These are phyloP conservation scores for Drosophila mimica DNA, from an alignment of 2,888 invertebrate species.

Conservation along the genomic window DNA sequence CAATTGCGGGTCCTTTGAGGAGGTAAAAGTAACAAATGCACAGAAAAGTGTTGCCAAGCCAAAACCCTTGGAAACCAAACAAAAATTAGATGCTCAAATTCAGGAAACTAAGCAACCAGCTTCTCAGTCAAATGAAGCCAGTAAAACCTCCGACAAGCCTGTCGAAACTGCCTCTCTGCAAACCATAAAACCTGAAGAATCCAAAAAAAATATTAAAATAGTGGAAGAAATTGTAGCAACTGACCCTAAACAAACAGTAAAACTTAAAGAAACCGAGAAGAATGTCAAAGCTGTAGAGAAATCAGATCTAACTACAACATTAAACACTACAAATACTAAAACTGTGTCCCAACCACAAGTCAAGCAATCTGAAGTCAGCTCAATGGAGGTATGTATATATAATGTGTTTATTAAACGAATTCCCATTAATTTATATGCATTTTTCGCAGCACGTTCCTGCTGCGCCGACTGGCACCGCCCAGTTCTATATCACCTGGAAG, in stretches of 20 bases:
- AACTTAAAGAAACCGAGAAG: background rate
- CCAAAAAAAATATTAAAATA: background rate
- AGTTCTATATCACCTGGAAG: slow-evolving; percentile 84
- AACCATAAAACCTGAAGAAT: background rate
- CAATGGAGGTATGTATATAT: slow-evolving; percentile 31
- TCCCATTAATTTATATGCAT: background rate
- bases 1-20: slow-evolving; percentile 81
- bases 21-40: slow-evolving; percentile 67
- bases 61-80: slow-evolving; percentile 1
- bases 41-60: slow-evolving; percentile 8
- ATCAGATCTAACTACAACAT: background rate
- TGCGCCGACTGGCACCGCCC: slow-evolving; percentile 80
- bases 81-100: slow-evolving; percentile 12
- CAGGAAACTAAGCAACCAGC: slow-evolving; percentile 17
- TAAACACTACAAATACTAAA: background rate
- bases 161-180: slow-evolving; percentile 10
- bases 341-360: slow-evolving; percentile 1
- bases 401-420: background rate
- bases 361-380: background rate
- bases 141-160: slow-evolving; percentile 6
- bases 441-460: slow-evolving; percentile 69
- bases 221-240: slow-evolving; percentile 1
- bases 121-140: slow-evolving; percentile 5
- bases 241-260: background rate
- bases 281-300: background rate